Conservation (phyloP, 2,888 invertebrate genomes). For the Caenorhabditis plicata region DNA sequence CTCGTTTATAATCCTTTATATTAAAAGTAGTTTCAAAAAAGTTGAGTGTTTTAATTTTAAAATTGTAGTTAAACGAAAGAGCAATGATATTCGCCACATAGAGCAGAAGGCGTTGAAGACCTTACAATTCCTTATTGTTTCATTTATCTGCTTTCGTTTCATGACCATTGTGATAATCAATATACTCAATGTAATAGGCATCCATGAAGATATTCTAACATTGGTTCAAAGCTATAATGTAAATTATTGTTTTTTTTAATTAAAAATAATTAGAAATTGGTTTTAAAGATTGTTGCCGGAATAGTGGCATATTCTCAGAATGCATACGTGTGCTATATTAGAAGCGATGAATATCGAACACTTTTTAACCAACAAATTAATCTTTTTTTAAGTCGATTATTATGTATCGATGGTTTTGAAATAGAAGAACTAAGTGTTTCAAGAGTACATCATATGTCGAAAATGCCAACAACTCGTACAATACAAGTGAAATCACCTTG, state of each 20-base stretch:
- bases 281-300: constrained; percentile 8
- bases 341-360: constrained; percentile 10
- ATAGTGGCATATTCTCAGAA: too few species aligned
- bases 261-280: too few species aligned
- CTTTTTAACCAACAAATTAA: constrained; percentile 6
- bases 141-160: constrained; percentile 9
- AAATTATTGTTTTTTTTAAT: too few species aligned
- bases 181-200: not conserved
- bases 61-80: constrained; percentile 1
- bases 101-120: constrained; percentile 16
- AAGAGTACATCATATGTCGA: too few species aligned
- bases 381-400: too few species aligned
- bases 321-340: constrained; percentile 11
- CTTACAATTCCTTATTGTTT: constrained; percentile 10
- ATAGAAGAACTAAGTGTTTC: too few species aligned
- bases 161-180: constrained; percentile 4
- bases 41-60: constrained; percentile 5
- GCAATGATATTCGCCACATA: constrained; percentile 5
- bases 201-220: constrained; percentile 3
- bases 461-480: too few species aligned
- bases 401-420: too few species aligned
- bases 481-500: too few species aligned
- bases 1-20: not conserved
- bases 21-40: not conserved
- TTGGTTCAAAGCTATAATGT: constrained; percentile 20